Evolutionary conservation across 2,888 invertebrate genomes (phyloP).

Genomic region (Allacma fusca): DNA sequence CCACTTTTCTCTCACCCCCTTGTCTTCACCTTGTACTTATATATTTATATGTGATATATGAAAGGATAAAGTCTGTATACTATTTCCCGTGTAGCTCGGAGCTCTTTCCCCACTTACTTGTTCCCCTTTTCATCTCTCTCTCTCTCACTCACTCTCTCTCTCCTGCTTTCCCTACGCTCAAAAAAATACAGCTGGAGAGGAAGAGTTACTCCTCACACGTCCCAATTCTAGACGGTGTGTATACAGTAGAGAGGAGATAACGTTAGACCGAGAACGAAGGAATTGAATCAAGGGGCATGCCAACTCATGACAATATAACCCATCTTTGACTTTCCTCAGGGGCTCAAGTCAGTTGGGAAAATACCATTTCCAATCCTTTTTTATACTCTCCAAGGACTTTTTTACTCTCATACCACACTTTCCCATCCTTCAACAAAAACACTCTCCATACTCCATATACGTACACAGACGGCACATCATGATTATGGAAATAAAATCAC

Average conservation of each 20-base stretch:
- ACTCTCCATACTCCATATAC: not conserved
- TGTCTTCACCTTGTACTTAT: slow-evolving; percentile 12
- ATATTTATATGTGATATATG: too few species aligned
- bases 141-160: not conserved
- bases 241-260: not conserved
- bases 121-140: not conserved
- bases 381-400: slow-evolving; percentile 22
- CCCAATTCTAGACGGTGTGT: not conserved
- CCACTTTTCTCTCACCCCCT: not conserved
- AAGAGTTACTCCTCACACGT: too few species aligned
- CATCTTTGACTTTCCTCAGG: slow-evolving; percentile 24
- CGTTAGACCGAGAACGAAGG: not conserved
- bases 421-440: not conserved
- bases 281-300: slow-evolving; percentile 33
- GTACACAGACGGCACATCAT: too few species aligned
- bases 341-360: slow-evolving; percentile 7
- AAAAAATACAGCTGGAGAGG: not conserved
- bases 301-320: slow-evolving; percentile 28
- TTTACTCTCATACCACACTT: slow-evolving; percentile 18
- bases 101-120: not conserved
- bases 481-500: slow-evolving; percentile 20
- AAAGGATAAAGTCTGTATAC: too few species aligned
- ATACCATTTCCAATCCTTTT: slow-evolving; percentile 18
- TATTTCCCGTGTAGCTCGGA: too few species aligned
- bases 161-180: not conserved